These are phyloP conservation scores for Choloepus didactylus DNA, from an alignment of 2,797 vertebrate genomes.

Conservation along the genomic window DNA sequence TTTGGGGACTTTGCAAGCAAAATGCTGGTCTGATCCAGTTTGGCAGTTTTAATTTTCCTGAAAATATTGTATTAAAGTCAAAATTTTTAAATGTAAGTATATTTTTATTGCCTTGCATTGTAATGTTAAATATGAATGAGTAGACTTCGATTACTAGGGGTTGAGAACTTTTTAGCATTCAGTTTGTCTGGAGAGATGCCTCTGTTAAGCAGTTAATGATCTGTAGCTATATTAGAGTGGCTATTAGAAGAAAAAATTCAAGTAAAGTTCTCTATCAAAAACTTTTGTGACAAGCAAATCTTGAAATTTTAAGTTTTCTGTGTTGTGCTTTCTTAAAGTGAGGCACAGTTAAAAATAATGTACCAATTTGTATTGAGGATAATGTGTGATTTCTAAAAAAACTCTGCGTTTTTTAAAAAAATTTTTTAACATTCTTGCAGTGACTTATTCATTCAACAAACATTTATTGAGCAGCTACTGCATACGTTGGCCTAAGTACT, in stretches of 20 bases:
- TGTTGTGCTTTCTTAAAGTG: not conserved
- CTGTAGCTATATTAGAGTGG: not conserved
- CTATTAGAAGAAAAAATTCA: not conserved
- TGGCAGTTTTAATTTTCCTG: conserved; percentile 13
- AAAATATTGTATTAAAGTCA: not conserved
- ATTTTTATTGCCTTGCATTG: not conserved
- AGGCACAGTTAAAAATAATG: not conserved
- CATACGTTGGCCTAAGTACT: not conserved
- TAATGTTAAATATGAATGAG: not conserved
- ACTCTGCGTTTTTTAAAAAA: not conserved
- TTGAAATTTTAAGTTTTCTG: conserved; percentile 38
- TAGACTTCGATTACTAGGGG: not conserved
- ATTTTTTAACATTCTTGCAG: not conserved
- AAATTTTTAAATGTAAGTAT: not conserved
- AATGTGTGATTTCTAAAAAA: not conserved
- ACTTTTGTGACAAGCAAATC: not conserved
- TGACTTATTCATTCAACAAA: not conserved
- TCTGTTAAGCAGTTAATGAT: not conserved
- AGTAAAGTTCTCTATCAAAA: not conserved
- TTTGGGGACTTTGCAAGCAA: not conserved
- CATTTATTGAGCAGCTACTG: not conserved
- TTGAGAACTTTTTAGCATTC: not conserved
- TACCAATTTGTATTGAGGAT: not conserved
- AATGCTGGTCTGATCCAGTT: not conserved
- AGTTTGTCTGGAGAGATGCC: not conserved